Percentiles rank a stretch among this genome's conserved stretches.
phyloP scores from a whole-genome alignment of 2,797 vertebrate species.

The Esox masquinongy region DNA sequence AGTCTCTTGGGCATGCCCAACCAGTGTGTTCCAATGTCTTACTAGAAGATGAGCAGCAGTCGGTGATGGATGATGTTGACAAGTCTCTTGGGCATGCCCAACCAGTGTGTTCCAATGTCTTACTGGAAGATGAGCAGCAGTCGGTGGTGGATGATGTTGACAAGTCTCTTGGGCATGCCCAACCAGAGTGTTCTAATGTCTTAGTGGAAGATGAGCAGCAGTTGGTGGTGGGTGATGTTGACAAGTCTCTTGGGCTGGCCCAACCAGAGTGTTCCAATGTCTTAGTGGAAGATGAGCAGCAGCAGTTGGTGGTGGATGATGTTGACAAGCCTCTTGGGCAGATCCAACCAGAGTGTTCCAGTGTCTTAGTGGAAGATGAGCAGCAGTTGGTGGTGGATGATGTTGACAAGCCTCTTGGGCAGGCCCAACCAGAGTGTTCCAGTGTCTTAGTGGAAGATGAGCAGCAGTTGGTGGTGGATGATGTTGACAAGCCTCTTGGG shows the following conservation, averaged over 20 bases:
- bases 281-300: not conserved
- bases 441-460: slow-evolving; percentile 11
- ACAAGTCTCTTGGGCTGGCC: too few relatives aligned
- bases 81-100: not conserved
- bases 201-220: not conserved
- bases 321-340: not conserved
- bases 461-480: too few relatives aligned
- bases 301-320: not conserved
- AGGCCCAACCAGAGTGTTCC: too few relatives aligned
- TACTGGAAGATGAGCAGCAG: not conserved
- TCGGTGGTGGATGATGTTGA: not conserved
- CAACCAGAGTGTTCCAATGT: too few relatives aligned
- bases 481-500: too few relatives aligned
- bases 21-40: slow-evolving; percentile 3
- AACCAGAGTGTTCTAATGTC: slow-evolving; percentile 6
- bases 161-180: not conserved
- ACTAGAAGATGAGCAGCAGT: not conserved
- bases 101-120: slow-evolving; percentile 4
- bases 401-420: too few relatives aligned
- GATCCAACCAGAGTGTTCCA: slow-evolving; percentile 4
- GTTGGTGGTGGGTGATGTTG: too few relatives aligned
- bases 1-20: not conserved
- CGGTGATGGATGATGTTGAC: not conserved
- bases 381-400: too few relatives aligned
- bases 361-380: slow-evolving; percentile 8